Evolutionary conservation across 2,888 invertebrate species (phyloP), one percentile per base, ranked within the genome.

Genomic region (Hirudinaria manillensis): DNA sequence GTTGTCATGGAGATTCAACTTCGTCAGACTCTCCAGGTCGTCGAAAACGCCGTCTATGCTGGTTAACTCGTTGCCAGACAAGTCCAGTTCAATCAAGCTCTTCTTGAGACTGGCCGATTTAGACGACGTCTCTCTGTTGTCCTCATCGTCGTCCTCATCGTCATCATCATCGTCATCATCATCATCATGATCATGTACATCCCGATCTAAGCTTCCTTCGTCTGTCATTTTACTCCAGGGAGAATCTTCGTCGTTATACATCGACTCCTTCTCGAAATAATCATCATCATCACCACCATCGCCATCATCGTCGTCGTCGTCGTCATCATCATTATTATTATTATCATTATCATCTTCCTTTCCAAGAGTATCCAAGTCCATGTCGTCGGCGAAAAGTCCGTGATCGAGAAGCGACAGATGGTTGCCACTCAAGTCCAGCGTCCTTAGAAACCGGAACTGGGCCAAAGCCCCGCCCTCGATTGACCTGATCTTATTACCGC

Each of bases 1-100:
- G 74, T 79, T 79, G 70, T 76, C 56, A 13, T 72, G 34, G 34
- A 79, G 70, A 32, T 79, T 76, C 16, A 79, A 72, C 29, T 76
- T 71, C 6, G 72, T 56, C 19, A 77, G 65, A 16, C 71, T 36
- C 27, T 36, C 27, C 72, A 78, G 70, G 27, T 53, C 70, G 32
- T 32, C 61, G 53, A 78, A 77, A 10, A 72, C 77, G 7, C 72
- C 74, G 21, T 77, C 78, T 21, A 78, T 53, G 53, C 68, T 38
- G 21, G n/a, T 61, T 19, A 78, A 65, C 21, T 71, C 51, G 74
- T 78, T 78, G n/a, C 67, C 61, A 19, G 76, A 75, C n/a, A 78
- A 67, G 67, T 76, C 75, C 32, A 77, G 55, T 13, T 75, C 61
- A 24, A 36, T n/a, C 56, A 73, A 24, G 38, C 38, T 29, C 34